These are phyloP conservation scores for Hyposoter didymator DNA, from an alignment of 2,888 invertebrate genomes.

Conservation along the genomic window DNA sequence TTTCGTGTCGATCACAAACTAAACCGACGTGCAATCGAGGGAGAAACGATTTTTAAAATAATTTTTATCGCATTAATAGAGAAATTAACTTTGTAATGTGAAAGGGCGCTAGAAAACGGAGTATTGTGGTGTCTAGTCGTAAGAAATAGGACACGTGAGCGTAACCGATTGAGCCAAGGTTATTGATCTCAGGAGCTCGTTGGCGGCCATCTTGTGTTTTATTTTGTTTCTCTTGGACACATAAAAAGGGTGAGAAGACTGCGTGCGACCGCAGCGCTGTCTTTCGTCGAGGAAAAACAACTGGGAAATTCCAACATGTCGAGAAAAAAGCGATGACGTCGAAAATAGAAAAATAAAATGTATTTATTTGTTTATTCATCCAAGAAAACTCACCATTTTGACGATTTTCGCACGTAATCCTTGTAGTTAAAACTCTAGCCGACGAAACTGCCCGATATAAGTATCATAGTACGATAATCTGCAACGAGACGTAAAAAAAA, in stretches of 20 bases:
- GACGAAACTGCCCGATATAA: conserved; percentile 56
- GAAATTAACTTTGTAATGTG: not conserved
- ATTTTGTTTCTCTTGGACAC: conserved; percentile 16
- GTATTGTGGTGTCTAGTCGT: conserved; percentile 8
- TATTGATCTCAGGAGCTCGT: conserved; percentile 59
- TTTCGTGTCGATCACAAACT: not conserved
- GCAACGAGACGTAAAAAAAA: conserved; percentile 74
- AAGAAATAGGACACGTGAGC: conserved; percentile 47
- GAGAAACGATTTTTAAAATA: not conserved
- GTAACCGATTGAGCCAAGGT: conserved; percentile 59
- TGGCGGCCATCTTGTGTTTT: conserved; percentile 41
- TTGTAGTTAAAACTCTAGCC: conserved; percentile 69
- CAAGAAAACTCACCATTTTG: conserved; percentile 72
- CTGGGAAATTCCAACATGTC: conserved; percentile 46
- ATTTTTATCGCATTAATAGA: not conserved
- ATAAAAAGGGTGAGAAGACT: conserved; percentile 12
- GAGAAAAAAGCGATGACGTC: conserved; percentile 5
- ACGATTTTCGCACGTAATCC: conserved; percentile 58
- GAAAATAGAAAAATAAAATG: not conserved
- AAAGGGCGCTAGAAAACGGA: conserved; percentile 16
- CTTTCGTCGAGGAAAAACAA: conserved; percentile 21
- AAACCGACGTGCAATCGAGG: not conserved
- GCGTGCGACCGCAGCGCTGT: conserved; percentile 47
- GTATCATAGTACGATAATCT: conserved; percentile 74
- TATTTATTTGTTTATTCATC: conserved; percentile 21